Percentiles rank a stretch among this genome's conserved stretches.
These are phyloP conservation scores for Bombus affinis DNA, from an alignment of 1,140 invertebrate species.

Conservation along the genomic window DNA sequence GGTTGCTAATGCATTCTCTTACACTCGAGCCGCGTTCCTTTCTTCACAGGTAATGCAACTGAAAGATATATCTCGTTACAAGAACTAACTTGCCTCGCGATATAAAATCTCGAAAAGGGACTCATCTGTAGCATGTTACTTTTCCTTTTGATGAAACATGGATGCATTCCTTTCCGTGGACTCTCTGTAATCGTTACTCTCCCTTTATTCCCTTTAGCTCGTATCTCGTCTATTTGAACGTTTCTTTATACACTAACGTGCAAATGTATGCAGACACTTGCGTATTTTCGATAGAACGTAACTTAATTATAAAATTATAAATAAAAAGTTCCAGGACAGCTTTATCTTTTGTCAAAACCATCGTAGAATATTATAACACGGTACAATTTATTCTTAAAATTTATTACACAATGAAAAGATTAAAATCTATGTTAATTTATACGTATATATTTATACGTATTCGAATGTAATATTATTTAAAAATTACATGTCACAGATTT, in stretches of 20 bases:
- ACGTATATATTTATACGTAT: neutral
- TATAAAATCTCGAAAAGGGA: neutral
- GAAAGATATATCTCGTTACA: conserved; percentile 11
- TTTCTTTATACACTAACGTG: neutral
- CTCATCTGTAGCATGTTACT: neutral
- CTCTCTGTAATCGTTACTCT: neutral
- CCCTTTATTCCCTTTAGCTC: neutral
- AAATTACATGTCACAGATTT: neutral
- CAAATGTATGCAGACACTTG: neutral
- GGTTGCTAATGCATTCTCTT: conserved; percentile 86
- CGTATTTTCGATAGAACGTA: neutral
- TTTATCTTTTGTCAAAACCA: neutral
- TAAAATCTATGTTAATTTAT: too few species aligned
- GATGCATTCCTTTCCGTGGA: neutral
- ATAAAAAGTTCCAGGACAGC: neutral
- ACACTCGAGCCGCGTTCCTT: conserved; percentile 88
- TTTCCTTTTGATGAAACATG: neutral
- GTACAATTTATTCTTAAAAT: neutral
- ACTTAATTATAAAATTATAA: neutral
- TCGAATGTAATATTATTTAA: neutral
- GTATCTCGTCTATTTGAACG: neutral
- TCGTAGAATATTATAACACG: neutral
- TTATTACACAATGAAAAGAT: neutral
- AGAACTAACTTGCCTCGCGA: neutral
- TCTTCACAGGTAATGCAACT: conserved; percentile 88